Evolutionary conservation across 1,140 invertebrate species (phyloP), one percentile per base, ranked within the genome.

Genomic region (Heliconius hewitsoni): DNA sequence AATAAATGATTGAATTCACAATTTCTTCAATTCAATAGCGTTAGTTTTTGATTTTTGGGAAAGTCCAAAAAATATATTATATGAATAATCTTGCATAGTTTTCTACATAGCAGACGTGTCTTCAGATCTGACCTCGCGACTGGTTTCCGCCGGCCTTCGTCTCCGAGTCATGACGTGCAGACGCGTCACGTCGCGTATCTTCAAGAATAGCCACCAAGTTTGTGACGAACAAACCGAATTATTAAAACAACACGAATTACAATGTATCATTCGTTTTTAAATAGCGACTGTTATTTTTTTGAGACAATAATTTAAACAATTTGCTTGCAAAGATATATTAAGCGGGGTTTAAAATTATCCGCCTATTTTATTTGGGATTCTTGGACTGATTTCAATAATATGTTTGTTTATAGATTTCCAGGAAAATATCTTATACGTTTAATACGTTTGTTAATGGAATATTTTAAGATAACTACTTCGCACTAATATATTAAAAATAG

Each of bases 141-240:
- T 80, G 76, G 76, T 72, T 74, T 77, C 78, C 78, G 81, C 66
- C 74, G 78, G 73, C 81, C 81, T 82, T 82, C 81, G 75, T 23
- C 18, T 39, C 39, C 42, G 23, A 70, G 8, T 30, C 60, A 37
- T 75, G 78, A 79, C 78, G 78, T 60, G 34, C 18, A 13, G 8
- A 50, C 55, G 72, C 83, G 83, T 84, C 78, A 76, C 37, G 37
- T 18, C 50, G 50, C 18, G 4, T 52, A 19, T 5, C 46, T 46
- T 74, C 77, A 16, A 71, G 80, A 84, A 81, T 82, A 84, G 77
- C 73, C 30, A 37, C 71, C 19, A 71, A 71, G n/a, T 73, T 73
- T 79, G 73, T 71, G 77, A 74, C 73, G 71, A 57, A 73, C 30
- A 66, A 66, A 66, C 23, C 50, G 18, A 57, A 79, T 39, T 39